These are phyloP conservation scores for Xestia rhomboidea DNA, from an alignment of 2,888 invertebrate genomes.

Conservation along the genomic window DNA sequence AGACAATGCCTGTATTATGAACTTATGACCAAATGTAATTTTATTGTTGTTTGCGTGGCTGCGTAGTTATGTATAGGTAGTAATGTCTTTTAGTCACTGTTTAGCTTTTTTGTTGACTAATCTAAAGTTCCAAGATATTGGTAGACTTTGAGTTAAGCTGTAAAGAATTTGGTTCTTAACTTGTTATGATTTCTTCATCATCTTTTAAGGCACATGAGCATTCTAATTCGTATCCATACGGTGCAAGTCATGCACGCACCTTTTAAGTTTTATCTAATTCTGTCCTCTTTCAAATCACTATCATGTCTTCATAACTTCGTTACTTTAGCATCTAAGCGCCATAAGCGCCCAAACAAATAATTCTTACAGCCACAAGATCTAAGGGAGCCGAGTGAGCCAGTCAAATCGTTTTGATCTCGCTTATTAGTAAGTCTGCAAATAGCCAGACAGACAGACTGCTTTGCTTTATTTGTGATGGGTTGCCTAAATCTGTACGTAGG, in stretches of 20 bases:
- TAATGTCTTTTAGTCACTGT: not conserved
- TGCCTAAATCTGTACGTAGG: slow-evolving; percentile 61
- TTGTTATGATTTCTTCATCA: not conserved
- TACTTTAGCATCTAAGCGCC: slow-evolving; percentile 19
- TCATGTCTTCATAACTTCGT: slow-evolving; percentile 22
- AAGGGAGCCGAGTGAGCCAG: slow-evolving; percentile 29
- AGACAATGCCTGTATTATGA: slow-evolving; percentile 5
- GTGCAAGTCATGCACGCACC: not conserved
- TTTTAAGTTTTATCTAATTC: not conserved
- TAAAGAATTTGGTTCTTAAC: not conserved
- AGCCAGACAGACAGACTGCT: slow-evolving; percentile 61
- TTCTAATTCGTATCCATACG: not conserved
- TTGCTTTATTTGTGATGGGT: slow-evolving; percentile 55
- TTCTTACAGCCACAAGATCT: slow-evolving; percentile 40
- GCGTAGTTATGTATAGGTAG: not conserved
- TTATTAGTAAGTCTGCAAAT: slow-evolving; percentile 58
- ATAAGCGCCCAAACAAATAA: slow-evolving; percentile 42
- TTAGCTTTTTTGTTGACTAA: not conserved
- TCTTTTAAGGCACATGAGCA: not conserved
- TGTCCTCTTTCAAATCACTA: not conserved
- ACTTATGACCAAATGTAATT: not conserved
- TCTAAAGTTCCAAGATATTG: not conserved
- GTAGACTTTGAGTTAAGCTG: too few relatives aligned
- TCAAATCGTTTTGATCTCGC: slow-evolving; percentile 62
- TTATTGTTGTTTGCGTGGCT: not conserved